A percentile compares a stretch with the other conserved stretches of the same genome.
These are phyloP conservation scores for Chamaea fasciata DNA, from an alignment of 2,113 vertebrate species.

Conservation along the genomic window DNA sequence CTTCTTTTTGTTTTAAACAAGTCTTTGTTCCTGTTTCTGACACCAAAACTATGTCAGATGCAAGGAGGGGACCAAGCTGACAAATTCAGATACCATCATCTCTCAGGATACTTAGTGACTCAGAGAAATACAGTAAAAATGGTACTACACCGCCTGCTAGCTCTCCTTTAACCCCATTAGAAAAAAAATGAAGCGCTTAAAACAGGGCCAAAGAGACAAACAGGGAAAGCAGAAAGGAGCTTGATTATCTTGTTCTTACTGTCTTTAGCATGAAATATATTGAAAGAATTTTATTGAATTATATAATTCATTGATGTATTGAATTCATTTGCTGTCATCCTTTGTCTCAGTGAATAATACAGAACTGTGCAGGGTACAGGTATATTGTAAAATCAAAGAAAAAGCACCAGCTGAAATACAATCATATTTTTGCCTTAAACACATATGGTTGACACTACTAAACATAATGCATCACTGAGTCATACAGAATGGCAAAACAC, in stretches of 20 bases:
- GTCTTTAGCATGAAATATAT: not conserved
- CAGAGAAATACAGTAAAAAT: not conserved
- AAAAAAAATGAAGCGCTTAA: not conserved
- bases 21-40: not conserved
- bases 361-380: not conserved
- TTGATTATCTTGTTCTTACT: not conserved
- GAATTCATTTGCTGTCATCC: not conserved
- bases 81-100: not conserved
- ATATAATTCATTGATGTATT: not conserved
- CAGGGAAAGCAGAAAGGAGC: not conserved
- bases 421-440: constrained; percentile 1
- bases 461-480: not conserved
- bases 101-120: not conserved
- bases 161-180: not conserved
- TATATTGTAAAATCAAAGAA: not conserved
- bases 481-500: not conserved
- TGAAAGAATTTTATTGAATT: not conserved
- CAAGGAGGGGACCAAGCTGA: not conserved
- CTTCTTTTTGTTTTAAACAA: not conserved
- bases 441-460: constrained; percentile 10
- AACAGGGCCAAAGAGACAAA: not conserved
- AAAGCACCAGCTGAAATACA: not conserved
- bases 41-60: not conserved
- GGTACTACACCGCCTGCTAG: not conserved
- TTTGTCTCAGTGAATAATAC: not conserved